Conservation (phyloP, 2,113 vertebrate species). For the Vireo altiloquus region DNA sequence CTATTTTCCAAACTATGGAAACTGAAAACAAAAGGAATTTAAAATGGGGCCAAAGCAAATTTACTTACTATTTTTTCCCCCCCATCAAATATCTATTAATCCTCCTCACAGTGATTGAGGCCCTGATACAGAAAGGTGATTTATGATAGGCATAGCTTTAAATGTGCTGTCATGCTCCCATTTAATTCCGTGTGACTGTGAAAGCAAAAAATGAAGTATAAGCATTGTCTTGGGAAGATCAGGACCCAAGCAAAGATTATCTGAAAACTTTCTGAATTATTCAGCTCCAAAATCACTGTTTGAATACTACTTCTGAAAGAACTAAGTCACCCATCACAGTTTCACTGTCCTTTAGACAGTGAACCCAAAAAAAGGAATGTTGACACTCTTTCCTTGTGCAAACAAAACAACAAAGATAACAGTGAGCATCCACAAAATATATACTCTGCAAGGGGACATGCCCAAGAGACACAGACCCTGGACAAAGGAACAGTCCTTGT, state of each 20-base stretch:
- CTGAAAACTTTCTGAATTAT: conserved; percentile 27
- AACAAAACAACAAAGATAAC: background rate
- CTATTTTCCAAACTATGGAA: background rate
- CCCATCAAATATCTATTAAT: background rate
- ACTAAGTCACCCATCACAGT: background rate
- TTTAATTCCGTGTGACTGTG: background rate
- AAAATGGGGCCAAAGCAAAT: background rate
- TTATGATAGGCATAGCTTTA: background rate
- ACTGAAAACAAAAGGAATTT: background rate
- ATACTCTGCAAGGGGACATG: background rate
- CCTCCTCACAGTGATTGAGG: background rate
- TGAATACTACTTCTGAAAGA: background rate
- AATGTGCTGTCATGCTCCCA: background rate
- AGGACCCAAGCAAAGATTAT: background rate
- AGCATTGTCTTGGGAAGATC: background rate
- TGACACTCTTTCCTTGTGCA: background rate
- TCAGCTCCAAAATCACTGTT: background rate
- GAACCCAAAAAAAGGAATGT: background rate
- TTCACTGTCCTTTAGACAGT: background rate
- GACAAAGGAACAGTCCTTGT: background rate
- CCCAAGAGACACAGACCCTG: background rate
- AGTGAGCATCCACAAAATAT: background rate
- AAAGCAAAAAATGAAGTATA: background rate
- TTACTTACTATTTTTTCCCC: background rate
- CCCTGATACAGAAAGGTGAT: background rate